These are phyloP conservation scores for Philaethria dido DNA, from an alignment of 2,888 invertebrate genomes.

Conservation along the genomic window DNA sequence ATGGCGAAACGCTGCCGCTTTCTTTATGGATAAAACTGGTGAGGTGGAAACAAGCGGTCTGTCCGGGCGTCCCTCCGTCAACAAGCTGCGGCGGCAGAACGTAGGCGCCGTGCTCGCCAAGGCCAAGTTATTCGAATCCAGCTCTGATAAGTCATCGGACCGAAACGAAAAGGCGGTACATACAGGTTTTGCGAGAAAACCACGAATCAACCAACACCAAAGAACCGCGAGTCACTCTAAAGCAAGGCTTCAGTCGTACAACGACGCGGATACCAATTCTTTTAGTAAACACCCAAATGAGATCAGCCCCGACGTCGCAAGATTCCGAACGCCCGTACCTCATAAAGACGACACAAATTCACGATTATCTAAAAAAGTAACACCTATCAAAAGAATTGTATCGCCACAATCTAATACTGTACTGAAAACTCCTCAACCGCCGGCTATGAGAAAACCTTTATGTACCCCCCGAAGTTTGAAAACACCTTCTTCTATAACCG, in stretches of 20 bases:
- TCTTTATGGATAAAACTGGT: slow-evolving; percentile 80
- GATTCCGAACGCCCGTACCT: slow-evolving; percentile 24
- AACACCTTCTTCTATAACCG: slow-evolving; percentile 68
- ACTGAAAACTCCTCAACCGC: slow-evolving; percentile 69
- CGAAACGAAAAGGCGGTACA: slow-evolving; percentile 60
- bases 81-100: slow-evolving; percentile 88
- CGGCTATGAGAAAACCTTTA: slow-evolving; percentile 85
- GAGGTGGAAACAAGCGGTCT: slow-evolving; percentile 71
- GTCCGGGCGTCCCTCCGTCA: slow-evolving; percentile 88
- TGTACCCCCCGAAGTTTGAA: slow-evolving; percentile 82
- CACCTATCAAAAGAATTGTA: slow-evolving; percentile 64
- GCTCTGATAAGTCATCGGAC: slow-evolving; percentile 78
- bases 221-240: slow-evolving; percentile 60
- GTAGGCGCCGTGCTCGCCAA: slow-evolving; percentile 92
- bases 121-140: slow-evolving; percentile 88
- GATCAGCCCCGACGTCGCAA: slow-evolving; percentile 8
- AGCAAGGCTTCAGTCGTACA: slow-evolving; percentile 50
- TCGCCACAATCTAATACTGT: slow-evolving; percentile 61
- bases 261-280: slow-evolving; percentile 22
- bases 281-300: slow-evolving; percentile 1
- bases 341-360: slow-evolving; percentile 58
- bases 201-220: slow-evolving; percentile 62
- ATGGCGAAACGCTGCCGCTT: slow-evolving; percentile 83
- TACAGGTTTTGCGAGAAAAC: slow-evolving; percentile 73
- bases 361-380: slow-evolving; percentile 60